A percentile compares a stretch with the other conserved stretches of the same genome.
Evolutionary conservation across 2,888 invertebrate genomes (phyloP).

Genomic region (Eilema sororculum): DNA sequence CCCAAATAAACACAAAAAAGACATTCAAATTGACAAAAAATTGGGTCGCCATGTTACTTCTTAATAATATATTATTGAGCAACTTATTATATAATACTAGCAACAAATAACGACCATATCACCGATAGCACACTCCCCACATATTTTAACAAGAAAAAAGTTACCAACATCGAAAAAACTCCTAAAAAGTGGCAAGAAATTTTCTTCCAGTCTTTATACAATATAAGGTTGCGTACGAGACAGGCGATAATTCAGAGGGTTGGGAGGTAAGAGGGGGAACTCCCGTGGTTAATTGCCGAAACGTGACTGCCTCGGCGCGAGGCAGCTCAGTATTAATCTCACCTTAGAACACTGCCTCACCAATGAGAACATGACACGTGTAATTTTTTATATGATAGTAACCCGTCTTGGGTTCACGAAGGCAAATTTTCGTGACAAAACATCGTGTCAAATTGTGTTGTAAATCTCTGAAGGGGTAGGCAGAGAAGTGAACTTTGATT

Average conservation of each 20-base stretch:
- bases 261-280: neutral
- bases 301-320: constrained; percentile 51
- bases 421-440: too few species aligned
- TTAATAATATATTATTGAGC: neutral
- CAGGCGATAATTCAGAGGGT: constrained; percentile 43
- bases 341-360: constrained; percentile 15
- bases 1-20: too few species aligned
- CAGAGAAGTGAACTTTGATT: too few species aligned
- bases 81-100: neutral
- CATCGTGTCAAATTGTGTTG: too few species aligned
- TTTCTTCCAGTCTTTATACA: constrained; percentile 28
- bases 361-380: neutral
- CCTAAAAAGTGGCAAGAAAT: constrained; percentile 20
- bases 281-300: constrained; percentile 56
- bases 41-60: neutral
- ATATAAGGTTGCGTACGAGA: constrained; percentile 28
- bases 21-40: neutral
- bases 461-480: too few species aligned
- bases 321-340: constrained; percentile 27
- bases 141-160: constrained; percentile 10
- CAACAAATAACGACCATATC: constrained; percentile 2
- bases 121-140: neutral
- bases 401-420: neutral
- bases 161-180: constrained; percentile 13
- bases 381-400: neutral